Base-by-base conservation (phyloP, 2,797 vertebrate genomes). In the Squalus acanthias region DNA sequence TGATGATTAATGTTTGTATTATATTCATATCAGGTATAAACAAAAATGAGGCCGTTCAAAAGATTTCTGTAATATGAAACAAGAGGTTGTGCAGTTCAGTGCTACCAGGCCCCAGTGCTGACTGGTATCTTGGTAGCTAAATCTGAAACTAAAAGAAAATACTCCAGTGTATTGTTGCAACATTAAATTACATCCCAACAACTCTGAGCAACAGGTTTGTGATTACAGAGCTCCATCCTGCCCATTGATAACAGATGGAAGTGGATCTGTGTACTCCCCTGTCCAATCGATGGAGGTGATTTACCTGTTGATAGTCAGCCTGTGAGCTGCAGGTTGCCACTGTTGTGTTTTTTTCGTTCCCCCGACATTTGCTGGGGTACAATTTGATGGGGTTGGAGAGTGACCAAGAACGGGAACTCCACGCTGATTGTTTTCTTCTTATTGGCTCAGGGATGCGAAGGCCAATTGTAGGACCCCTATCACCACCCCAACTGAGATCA, bases 1-100 rank as follows among this genome's bases (percentile, higher is more conserved):
- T 96, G 74, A 63, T 96, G 96, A 96, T 96, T 96, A 96, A 96
- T 96, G 96, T 96, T 76, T 96, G 96, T 96, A 96, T 96, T 96
- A 96, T 96, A 93, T 96, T 96, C 76, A 96, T 96, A 96, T 92
- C 95, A 67, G 87, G 46, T 96, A 91, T 88, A 96, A 93, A 96
- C 95, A 93, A 96, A 95, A 96, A 94, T 95, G 89, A 69, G 91
- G 65, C 91, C 17, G n/a, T 93, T 67, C 33, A 10, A 89, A 93
- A 39, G 17, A 67, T 22, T 93, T 63, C 91, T 93, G 10, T 93
- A 39, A 93, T 69, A 8, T 93, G 91, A 93, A 93, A 69, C 63
- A 93, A 69, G 57, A 93, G 91, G 17, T 93, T 93, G 67, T 69
- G 33, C 39, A 69, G 91, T 69, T 93, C 91, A 93, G 20, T 24